phyloP scores from a whole-genome alignment of 2,113 vertebrate genomes.

The Rhinichthys klamathensis region DNA sequence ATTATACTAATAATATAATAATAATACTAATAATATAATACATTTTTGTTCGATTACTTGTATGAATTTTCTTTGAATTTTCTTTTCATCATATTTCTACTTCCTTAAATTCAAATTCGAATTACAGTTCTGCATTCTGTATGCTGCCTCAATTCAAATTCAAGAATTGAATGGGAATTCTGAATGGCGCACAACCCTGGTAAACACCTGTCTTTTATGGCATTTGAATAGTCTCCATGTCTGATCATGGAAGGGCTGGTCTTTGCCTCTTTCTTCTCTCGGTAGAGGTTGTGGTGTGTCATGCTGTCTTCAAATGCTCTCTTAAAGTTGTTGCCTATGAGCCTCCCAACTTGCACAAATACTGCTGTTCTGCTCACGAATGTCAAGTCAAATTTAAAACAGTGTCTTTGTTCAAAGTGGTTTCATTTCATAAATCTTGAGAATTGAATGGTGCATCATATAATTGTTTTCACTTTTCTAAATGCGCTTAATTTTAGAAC shows the following conservation, averaged over 20 bases:
- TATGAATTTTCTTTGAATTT: neutral
- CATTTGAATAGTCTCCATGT: conserved; percentile 55
- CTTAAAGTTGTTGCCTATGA: conserved; percentile 55
- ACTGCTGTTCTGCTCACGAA: conserved; percentile 1
- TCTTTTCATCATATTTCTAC: neutral
- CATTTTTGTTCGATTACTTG: neutral
- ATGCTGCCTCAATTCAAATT: neutral
- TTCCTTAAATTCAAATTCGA: neutral
- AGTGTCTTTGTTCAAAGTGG: neutral
- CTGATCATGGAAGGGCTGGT: conserved; percentile 50
- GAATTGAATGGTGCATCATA: neutral
- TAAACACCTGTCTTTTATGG: conserved; percentile 53
- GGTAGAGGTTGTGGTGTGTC: conserved; percentile 92
- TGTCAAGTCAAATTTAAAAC: neutral
- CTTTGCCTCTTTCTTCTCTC: conserved; percentile 61
- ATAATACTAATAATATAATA: too few species aligned
- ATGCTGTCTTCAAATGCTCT: conserved; percentile 88
- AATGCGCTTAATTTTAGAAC: neutral
- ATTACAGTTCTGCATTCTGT: conserved; percentile 52
- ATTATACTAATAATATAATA: too few species aligned
- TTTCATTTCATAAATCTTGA: neutral
- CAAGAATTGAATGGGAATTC: neutral
- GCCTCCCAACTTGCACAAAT: conserved; percentile 51
- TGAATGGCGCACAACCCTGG: neutral
- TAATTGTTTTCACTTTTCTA: neutral